Conservation (phyloP, 2,888 invertebrate species). For the Xestia rhomboidea region DNA sequence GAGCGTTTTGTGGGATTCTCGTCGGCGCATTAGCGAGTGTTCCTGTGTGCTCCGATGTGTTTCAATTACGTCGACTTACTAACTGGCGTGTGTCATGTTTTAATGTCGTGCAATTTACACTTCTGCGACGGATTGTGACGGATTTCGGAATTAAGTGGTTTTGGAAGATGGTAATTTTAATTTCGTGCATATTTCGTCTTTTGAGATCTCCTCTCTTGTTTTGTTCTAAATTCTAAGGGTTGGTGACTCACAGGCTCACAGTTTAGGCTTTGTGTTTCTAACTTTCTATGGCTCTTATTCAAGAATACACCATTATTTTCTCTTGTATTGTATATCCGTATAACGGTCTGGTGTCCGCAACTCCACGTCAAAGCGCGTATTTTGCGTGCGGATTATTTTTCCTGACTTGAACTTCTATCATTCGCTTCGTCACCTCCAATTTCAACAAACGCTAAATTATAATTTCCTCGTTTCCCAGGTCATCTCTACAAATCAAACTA, state of each 20-base stretch:
- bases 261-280: not conserved
- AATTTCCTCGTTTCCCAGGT: not conserved
- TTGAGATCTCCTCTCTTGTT: not conserved
- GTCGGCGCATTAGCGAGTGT: slow-evolving; percentile 50
- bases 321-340: no score
- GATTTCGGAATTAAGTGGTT: slow-evolving; percentile 49
- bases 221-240: not conserved
- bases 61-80: slow-evolving; percentile 62
- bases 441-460: not conserved
- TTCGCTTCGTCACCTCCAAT: not conserved
- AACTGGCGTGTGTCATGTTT: slow-evolving; percentile 57
- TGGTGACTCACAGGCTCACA: not conserved
- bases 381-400: no score
- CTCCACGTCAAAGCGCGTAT: no score
- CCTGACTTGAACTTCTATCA: not conserved
- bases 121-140: slow-evolving; percentile 19
- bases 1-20: slow-evolving; percentile 64
- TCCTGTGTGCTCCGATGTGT: slow-evolving; percentile 60
- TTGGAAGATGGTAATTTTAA: slow-evolving; percentile 24
- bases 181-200: not conserved
- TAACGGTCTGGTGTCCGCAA: no score
- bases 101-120: slow-evolving; percentile 54
- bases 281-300: not conserved
- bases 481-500: not conserved
- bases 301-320: not conserved